Conservation (phyloP, 2,888 invertebrate species). For the Anaspis maculata region DNA sequence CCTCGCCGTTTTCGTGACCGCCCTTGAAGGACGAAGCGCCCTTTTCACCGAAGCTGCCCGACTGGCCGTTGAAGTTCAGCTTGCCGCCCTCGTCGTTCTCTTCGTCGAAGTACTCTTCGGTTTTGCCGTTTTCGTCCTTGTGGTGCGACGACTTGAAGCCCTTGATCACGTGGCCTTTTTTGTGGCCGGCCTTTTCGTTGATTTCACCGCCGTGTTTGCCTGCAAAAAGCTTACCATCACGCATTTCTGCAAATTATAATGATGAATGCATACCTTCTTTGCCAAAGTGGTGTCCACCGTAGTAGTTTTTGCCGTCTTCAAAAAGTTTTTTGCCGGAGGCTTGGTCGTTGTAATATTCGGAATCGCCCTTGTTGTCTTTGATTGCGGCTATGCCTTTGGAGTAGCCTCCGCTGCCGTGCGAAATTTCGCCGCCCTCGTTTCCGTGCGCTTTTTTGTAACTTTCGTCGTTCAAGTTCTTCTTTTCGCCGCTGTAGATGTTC, state of each 20-base stretch:
- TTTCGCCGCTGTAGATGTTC: conserved; percentile 49
- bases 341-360: conserved; percentile 49
- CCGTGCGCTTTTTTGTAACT: conserved; percentile 49
- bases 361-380: conserved; percentile 40
- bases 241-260: neutral
- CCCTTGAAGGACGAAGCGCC: conserved; percentile 51
- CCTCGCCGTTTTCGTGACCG: conserved; percentile 50
- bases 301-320: conserved; percentile 52
- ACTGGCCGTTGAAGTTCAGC: conserved; percentile 48
- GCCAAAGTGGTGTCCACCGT: conserved; percentile 50
- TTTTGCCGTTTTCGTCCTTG: conserved; percentile 58
- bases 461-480: conserved; percentile 50
- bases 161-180: conserved; percentile 57
- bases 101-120: conserved; percentile 58
- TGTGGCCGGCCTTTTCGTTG: conserved; percentile 51
- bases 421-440: conserved; percentile 48
- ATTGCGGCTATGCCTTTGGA: conserved; percentile 46
- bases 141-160: conserved; percentile 60
- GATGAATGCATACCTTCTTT: conserved; percentile 49
- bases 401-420: conserved; percentile 51
- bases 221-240: conserved; percentile 9
- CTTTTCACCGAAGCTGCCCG: conserved; percentile 51
- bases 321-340: conserved; percentile 51
- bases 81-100: conserved; percentile 56
- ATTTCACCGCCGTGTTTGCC: conserved; percentile 49